Evolutionary conservation across 2,888 invertebrate species (phyloP).

Genomic region (Alloscopus bannaensis): DNA sequence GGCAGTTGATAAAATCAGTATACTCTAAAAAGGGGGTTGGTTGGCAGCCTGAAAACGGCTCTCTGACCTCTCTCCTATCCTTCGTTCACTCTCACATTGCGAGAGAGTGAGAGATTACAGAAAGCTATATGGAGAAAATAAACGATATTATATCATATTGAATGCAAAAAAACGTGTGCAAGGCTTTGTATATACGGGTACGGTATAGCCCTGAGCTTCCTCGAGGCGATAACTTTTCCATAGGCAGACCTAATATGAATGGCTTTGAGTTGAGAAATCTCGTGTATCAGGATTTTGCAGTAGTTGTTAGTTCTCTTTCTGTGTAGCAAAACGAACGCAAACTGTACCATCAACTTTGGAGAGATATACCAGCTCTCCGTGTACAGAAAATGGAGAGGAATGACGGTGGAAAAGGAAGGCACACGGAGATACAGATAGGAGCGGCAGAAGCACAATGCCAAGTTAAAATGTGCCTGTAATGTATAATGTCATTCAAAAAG

Average conservation of each 20-base stretch:
- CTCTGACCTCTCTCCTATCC: conserved; percentile 70
- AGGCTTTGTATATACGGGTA: not conserved
- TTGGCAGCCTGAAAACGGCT: conserved; percentile 62
- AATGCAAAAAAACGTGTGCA: too few species aligned
- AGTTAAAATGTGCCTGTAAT: conserved; percentile 50
- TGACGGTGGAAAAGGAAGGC: conserved; percentile 49
- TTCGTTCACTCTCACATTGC: conserved; percentile 33
- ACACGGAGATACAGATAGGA: conserved; percentile 59
- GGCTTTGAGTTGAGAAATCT: conserved; percentile 48
- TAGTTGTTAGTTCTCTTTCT: not conserved
- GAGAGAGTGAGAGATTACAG: conserved; percentile 15
- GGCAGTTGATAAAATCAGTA: conserved; percentile 69
- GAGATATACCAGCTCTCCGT: conserved; percentile 9
- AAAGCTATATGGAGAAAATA: conserved; percentile 20
- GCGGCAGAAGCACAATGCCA: conserved; percentile 43
- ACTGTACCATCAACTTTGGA: not conserved
- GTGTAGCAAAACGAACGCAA: not conserved
- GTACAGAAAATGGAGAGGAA: conserved; percentile 30
- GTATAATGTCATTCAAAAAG: conserved; percentile 44
- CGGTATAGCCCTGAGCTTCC: conserved; percentile 57
- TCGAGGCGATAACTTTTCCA: conserved; percentile 59
- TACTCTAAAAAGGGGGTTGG: conserved; percentile 38
- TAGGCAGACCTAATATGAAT: conserved; percentile 50
- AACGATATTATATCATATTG: conserved; percentile 5
- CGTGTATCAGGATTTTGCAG: conserved; percentile 57